These are phyloP conservation scores for Pelecanus crispus DNA, from an alignment of 2,113 vertebrate species.

Conservation along the genomic window DNA sequence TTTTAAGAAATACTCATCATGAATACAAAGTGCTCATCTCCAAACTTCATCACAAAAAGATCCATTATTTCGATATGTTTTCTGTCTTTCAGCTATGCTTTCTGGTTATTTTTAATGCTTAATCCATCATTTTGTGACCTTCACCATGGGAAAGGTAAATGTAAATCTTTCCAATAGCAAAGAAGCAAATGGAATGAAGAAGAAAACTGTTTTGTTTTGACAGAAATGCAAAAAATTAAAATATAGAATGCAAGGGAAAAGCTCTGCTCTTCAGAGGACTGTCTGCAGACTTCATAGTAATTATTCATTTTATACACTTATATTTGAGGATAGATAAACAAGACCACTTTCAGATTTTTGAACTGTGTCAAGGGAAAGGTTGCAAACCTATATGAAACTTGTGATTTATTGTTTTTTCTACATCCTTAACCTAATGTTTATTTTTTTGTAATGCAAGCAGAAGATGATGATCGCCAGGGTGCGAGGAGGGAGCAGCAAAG, in stretches of 20 bases:
- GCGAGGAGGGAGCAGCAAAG: not conserved
- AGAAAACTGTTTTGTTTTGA: constrained; percentile 22
- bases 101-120: constrained; percentile 42
- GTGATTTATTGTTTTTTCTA: not conserved
- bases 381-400: not conserved
- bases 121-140: constrained; percentile 61
- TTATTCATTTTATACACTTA: not conserved
- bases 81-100: constrained; percentile 23
- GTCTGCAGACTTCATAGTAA: not conserved
- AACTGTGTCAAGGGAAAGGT: not conserved
- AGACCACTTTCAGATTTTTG: not conserved
- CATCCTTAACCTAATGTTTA: not conserved
- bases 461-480: not conserved
- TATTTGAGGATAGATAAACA: not conserved
- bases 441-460: not conserved
- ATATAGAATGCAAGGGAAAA: not conserved
- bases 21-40: constrained; percentile 1
- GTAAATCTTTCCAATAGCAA: constrained; percentile 56
- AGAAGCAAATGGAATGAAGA: constrained; percentile 56
- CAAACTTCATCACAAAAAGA: not conserved
- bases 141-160: constrained; percentile 58
- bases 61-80: constrained; percentile 5
- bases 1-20: constrained; percentile 19
- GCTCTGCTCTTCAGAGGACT: not conserved
- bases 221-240: not conserved